Base-by-base conservation (phyloP, 2,797 vertebrate species). In the Urophycis tenuis region DNA sequence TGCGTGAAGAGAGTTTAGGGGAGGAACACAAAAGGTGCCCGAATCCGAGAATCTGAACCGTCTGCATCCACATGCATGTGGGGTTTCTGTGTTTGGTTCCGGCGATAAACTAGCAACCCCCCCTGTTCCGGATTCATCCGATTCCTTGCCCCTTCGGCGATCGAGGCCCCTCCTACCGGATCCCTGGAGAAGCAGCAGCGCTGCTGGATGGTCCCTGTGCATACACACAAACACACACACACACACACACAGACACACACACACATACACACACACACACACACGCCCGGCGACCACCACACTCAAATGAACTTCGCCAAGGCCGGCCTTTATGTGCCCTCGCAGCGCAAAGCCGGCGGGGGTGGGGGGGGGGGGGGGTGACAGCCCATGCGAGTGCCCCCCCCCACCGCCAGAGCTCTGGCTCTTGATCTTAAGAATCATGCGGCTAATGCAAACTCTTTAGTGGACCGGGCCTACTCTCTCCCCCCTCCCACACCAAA, bases 391-490 rank as follows among this genome's bases (percentile, higher is more conserved):
- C 4, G 35, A 36, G 35, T 4, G 35, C 35, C 35, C 39, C 39
- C 5, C 2, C 6, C 39, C 10, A 41, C 14, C 8, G 5, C 53
- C 53, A 9, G 22, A 60, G 2, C 1, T n/a, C n/a, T 25, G 8
- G 67, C 1, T 81, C 74, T 81, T 34, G 10, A 74, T 35, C 1
- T 39, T 85, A 87, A 83, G 25, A 30, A 70, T 82, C 75, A 78
- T 74, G 81, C 72, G 70, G 81, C 81, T 79, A 81, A 89, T 85
- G 86, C 85, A 71, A 85, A 85, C 81, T 81, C 75, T 81, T 86
- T 84, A 81, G 31, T 78, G 71, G 14, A 49, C 70, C 81, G 70
- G 81, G 30, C 1, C 35, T 72, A 76, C 82, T 74, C n/a, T n/a
- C n/a, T n/a, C n/a, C n/a, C n/a, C n/a, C n/a, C n/a, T n/a, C n/a